phyloP scores from a whole-genome alignment of 2,888 invertebrate species.

The Xestia xanthographa region DNA sequence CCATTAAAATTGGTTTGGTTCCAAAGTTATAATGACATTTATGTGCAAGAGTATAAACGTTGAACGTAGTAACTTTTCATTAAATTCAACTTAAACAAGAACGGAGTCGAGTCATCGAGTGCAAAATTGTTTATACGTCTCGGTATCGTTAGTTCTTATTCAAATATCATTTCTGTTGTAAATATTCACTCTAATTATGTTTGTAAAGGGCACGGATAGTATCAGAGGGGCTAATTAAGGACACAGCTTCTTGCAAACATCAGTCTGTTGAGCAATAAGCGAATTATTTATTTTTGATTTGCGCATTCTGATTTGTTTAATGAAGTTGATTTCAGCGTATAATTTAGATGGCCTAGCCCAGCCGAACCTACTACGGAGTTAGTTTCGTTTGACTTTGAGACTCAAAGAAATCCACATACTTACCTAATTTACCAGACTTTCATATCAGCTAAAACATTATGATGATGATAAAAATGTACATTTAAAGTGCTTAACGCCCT shows the following conservation, averaged over 20 bases:
- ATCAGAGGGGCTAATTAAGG: slow-evolving; percentile 43
- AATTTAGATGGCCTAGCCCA: background rate
- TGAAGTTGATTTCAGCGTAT: slow-evolving; percentile 16
- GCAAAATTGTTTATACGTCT: slow-evolving; percentile 55
- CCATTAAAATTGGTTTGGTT: slow-evolving; percentile 51
- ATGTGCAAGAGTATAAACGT: slow-evolving; percentile 43
- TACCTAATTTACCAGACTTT: background rate
- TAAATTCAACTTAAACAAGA: slow-evolving; percentile 58
- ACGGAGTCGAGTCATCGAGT: slow-evolving; percentile 34
- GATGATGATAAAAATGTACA: slow-evolving; percentile 8
- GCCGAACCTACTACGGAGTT: background rate
- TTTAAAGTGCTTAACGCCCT: background rate
- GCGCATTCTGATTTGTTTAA: slow-evolving; percentile 22
- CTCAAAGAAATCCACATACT: background rate
- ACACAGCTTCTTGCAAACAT: slow-evolving; percentile 42
- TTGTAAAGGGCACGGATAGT: slow-evolving; percentile 45
- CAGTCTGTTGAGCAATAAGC: slow-evolving; percentile 8
- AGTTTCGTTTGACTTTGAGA: slow-evolving; percentile 20
- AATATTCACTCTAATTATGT: slow-evolving; percentile 54
- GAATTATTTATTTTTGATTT: slow-evolving; percentile 7
- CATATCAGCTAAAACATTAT: slow-evolving; percentile 17
- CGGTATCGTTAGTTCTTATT: slow-evolving; percentile 36
- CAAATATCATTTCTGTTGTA: slow-evolving; percentile 56
- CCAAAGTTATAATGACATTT: slow-evolving; percentile 62
- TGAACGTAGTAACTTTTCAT: slow-evolving; percentile 61